A percentile compares a stretch with the other conserved stretches of the same genome.
Conservation (phyloP, 2,797 vertebrate genomes). For the Anabas testudineus region DNA sequence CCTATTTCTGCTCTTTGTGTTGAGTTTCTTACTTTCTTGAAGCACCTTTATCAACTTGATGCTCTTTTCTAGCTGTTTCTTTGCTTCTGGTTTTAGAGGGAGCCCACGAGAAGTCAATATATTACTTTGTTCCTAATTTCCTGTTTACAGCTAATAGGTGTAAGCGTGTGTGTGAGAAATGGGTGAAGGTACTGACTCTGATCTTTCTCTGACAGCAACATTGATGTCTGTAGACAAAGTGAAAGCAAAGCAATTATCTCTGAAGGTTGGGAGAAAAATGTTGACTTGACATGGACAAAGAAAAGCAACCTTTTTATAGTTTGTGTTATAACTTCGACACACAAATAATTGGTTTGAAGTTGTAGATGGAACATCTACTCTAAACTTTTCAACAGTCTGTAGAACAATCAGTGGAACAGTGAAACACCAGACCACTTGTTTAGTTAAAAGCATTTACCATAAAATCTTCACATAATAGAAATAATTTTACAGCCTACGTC, state of each 20-base stretch:
- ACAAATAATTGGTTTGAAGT: conserved; percentile 4
- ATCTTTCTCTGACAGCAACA: conserved; percentile 4
- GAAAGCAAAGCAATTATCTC: conserved; percentile 21
- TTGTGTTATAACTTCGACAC: not conserved
- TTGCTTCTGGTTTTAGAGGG: not conserved
- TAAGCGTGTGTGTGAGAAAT: not conserved
- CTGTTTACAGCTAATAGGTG: not conserved
- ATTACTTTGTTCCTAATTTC: not conserved
- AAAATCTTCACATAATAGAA: too few relatives aligned
- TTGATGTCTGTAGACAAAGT: not conserved
- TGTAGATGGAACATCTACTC: not conserved
- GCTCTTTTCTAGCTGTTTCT: not conserved
- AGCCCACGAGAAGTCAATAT: not conserved
- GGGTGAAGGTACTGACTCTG: conserved; percentile 1
- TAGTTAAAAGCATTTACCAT: not conserved
- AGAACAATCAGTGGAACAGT: not conserved
- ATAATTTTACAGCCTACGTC: too few relatives aligned
- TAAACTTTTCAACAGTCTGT: not conserved
- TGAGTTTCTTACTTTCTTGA: not conserved
- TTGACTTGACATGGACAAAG: not conserved
- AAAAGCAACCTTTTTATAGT: not conserved
- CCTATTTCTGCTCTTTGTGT: not conserved
- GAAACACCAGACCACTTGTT: not conserved
- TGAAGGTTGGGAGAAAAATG: not conserved
- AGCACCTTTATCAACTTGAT: too few relatives aligned